phyloP scores from a whole-genome alignment of 2,113 vertebrate species.

The Lophius piscatorius region DNA sequence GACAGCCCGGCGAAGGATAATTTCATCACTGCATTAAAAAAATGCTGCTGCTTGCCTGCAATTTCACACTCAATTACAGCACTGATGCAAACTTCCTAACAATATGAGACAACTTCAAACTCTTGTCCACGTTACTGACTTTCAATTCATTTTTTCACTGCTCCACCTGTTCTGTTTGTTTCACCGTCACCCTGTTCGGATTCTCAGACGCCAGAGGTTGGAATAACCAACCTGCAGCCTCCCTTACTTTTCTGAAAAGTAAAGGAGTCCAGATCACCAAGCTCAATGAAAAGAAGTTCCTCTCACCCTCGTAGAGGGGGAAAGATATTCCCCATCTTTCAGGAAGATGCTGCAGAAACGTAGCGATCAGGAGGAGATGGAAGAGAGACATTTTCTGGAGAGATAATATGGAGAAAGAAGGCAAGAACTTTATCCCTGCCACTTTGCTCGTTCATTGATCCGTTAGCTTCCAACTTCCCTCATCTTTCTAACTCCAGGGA shows the following conservation, averaged over 20 bases:
- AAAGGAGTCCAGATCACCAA: not conserved
- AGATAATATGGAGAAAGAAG: too few species aligned
- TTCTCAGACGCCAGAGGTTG: slow-evolving; percentile 31
- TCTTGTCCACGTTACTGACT: slow-evolving; percentile 33
- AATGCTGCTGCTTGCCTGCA: slow-evolving; percentile 43
- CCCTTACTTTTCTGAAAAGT: slow-evolving; percentile 23
- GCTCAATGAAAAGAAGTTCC: slow-evolving; percentile 28
- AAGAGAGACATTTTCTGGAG: too few species aligned
- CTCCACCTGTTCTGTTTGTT: slow-evolving; percentile 28
- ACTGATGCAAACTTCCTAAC: slow-evolving; percentile 40
- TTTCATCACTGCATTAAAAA: slow-evolving; percentile 22
- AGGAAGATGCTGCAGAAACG: too few species aligned
- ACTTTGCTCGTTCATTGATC: too few species aligned
- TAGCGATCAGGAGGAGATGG: too few species aligned
- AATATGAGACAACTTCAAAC: slow-evolving; percentile 29
- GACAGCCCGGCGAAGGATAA: slow-evolving; percentile 16
- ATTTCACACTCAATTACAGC: slow-evolving; percentile 66
- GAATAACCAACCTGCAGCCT: not conserved
- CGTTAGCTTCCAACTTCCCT: too few species aligned
- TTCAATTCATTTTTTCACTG: slow-evolving; percentile 30
- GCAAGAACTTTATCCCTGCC: too few species aligned
- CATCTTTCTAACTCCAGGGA: too few species aligned
- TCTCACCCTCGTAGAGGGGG: slow-evolving; percentile 23
- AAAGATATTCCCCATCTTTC: too few species aligned
- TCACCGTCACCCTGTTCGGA: slow-evolving; percentile 11